phyloP scores from a whole-genome alignment of 2,113 vertebrate genomes.

The Leucoraja erinaceus region DNA sequence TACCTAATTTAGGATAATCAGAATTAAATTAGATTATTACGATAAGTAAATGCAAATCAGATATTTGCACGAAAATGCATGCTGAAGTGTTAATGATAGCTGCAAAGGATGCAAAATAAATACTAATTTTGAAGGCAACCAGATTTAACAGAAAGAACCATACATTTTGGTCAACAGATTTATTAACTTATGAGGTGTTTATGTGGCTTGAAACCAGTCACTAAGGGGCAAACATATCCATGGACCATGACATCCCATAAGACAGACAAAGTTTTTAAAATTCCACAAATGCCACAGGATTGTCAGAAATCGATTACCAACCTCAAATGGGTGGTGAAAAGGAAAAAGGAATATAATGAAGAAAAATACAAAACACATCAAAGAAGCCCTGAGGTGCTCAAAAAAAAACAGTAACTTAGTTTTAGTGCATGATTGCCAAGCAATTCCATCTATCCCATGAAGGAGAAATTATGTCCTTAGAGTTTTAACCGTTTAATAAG shows the following conservation, averaged over 20 bases:
- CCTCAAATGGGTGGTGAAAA: not conserved
- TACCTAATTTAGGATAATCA: not conserved
- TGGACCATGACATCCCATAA: not conserved
- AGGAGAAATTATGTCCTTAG: not conserved
- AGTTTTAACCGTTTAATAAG: not conserved
- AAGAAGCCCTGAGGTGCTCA: not conserved
- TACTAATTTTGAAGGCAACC: not conserved
- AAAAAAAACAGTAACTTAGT: not conserved
- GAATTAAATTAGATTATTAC: not conserved
- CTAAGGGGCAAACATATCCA: not conserved
- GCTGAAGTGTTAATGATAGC: not conserved
- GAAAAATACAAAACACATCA: not conserved
- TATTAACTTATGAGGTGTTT: not conserved
- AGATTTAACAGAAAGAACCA: not conserved
- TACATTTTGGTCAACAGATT: not conserved
- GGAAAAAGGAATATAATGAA: not conserved
- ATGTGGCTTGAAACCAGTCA: not conserved
- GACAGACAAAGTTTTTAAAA: not conserved
- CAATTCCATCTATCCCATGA: not conserved
- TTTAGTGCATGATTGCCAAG: not conserved
- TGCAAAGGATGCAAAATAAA: not conserved
- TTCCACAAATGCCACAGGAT: constrained; percentile 10
- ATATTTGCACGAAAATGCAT: not conserved
- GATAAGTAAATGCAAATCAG: not conserved
- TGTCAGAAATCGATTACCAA: constrained; percentile 14